A percentile compares a stretch with the other conserved stretches of the same genome.
phyloP scores from a whole-genome alignment of 2,888 invertebrate species.

The Barypeithes pellucidus region DNA sequence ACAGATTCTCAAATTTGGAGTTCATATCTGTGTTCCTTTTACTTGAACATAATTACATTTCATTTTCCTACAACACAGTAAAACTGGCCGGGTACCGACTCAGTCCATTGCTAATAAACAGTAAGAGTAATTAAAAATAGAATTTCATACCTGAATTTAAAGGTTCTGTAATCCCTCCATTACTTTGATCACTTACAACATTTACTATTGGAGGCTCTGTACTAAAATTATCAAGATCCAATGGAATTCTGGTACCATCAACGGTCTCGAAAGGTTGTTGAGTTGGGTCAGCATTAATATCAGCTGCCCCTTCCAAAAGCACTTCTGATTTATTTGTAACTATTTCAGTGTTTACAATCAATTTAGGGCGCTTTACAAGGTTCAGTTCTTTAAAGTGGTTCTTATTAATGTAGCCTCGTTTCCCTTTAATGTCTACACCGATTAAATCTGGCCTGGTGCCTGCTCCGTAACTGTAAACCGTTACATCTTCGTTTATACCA shows the following conservation, averaged over 20 bases:
- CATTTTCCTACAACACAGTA: too few relatives aligned
- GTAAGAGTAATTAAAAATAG: background rate
- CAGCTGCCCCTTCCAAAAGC: conserved; percentile 54
- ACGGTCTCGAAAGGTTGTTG: conserved; percentile 71
- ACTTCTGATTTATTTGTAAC: conserved; percentile 56
- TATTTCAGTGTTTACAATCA: conserved; percentile 70
- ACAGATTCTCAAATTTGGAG: too few relatives aligned
- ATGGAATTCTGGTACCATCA: conserved; percentile 80
- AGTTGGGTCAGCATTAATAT: conserved; percentile 62
- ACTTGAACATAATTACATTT: too few relatives aligned
- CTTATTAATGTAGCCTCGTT: conserved; percentile 79
- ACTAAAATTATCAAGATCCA: conserved; percentile 54
- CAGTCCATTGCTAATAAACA: too few relatives aligned
- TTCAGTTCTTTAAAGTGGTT: conserved; percentile 76
- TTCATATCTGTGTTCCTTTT: too few relatives aligned
- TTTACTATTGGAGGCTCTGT: conserved; percentile 28
- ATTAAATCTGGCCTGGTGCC: conserved; percentile 76
- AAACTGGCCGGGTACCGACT: too few relatives aligned
- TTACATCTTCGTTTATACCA: conserved; percentile 73
- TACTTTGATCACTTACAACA: conserved; percentile 19
- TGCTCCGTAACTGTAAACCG: conserved; percentile 81
- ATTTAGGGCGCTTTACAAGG: conserved; percentile 69
- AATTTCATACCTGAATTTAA: conserved; percentile 43
- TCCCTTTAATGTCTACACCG: conserved; percentile 81
- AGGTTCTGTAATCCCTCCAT: conserved; percentile 34